A percentile compares a stretch with the other conserved stretches of the same genome.
These are phyloP conservation scores for Pedicia rivosa DNA, from an alignment of 2,888 invertebrate genomes.

Conservation along the genomic window DNA sequence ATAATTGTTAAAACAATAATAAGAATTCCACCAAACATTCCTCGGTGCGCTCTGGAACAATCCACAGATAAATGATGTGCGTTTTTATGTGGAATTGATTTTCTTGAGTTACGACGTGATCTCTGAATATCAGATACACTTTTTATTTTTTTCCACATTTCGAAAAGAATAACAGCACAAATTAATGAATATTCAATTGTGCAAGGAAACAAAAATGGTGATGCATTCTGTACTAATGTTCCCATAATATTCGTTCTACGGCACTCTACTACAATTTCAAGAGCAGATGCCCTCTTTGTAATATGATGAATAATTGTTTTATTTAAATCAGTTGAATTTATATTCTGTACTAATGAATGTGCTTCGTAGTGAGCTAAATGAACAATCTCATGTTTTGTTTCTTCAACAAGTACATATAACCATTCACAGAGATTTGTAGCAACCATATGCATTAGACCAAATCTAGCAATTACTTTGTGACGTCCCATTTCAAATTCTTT, in stretches of 20 bases:
- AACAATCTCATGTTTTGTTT: conserved; percentile 65
- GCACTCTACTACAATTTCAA: conserved; percentile 23
- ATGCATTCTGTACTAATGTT: conserved; percentile 38
- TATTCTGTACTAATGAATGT: background rate
- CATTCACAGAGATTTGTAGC: conserved; percentile 79
- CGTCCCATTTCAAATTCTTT: conserved; percentile 43
- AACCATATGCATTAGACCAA: conserved; percentile 82
- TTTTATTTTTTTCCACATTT: conserved; percentile 68
- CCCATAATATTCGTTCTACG: conserved; percentile 43
- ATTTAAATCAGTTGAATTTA: background rate
- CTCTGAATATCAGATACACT: conserved; percentile 14
- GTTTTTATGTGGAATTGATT: conserved; percentile 14
- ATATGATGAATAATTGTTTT: conserved; percentile 3
- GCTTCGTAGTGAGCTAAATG: conserved; percentile 35
- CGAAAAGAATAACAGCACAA: conserved; percentile 64
- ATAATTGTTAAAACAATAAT: conserved; percentile 62
- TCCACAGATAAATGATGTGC: conserved; percentile 50
- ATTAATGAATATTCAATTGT: conserved; percentile 71
- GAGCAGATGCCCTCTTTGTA: conserved; percentile 10
- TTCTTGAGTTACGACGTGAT: conserved; percentile 12
- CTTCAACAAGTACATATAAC: conserved; percentile 64
- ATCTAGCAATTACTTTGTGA: conserved; percentile 49
- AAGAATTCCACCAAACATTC: conserved; percentile 49
- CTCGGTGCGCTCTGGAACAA: conserved; percentile 58
- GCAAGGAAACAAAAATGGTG: conserved; percentile 67